Evolutionary conservation across 2,797 vertebrate species (phyloP).

Genomic region (Caiman crocodilus): DNA sequence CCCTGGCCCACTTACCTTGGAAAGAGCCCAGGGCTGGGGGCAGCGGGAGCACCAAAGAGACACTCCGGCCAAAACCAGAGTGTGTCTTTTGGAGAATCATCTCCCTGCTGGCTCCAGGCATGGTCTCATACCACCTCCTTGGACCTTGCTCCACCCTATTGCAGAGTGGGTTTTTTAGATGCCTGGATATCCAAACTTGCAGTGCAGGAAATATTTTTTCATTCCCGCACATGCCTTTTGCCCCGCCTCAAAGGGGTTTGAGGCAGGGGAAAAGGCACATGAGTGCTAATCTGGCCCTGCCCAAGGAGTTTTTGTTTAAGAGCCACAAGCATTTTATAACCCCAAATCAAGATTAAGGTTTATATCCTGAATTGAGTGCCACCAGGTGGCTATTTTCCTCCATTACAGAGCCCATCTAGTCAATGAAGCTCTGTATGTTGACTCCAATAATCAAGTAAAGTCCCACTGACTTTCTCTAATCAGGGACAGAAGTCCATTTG

Average conservation of each 20-base stretch:
- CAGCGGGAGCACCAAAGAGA: no score
- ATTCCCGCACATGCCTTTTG: not conserved
- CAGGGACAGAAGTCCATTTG: slow-evolving; percentile 40
- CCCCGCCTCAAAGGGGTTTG: not conserved
- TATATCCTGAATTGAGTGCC: slow-evolving; percentile 24
- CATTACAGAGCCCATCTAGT: slow-evolving; percentile 40
- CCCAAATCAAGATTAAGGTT: slow-evolving; percentile 37
- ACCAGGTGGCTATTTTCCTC: not conserved
- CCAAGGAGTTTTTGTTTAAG: slow-evolving; percentile 58
- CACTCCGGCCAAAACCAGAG: no score
- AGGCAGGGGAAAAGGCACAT: not conserved
- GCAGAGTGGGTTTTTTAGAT: no score
- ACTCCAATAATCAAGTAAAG: slow-evolving; percentile 43
- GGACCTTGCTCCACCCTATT: no score
- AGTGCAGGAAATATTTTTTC: no score
- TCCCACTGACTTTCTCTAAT: slow-evolving; percentile 66
- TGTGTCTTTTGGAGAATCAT: no score
- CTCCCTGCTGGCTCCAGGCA: no score
- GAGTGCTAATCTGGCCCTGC: slow-evolving; percentile 53
- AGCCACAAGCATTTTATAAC: slow-evolving; percentile 38
- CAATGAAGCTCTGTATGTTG: slow-evolving; percentile 51
- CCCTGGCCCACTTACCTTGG: no score
- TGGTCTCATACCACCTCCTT: no score
- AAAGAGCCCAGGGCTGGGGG: no score
- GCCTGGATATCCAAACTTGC: no score